Evolutionary conservation across 2,888 invertebrate genomes (phyloP).

Genomic region (Trachelus troglodyta): DNA sequence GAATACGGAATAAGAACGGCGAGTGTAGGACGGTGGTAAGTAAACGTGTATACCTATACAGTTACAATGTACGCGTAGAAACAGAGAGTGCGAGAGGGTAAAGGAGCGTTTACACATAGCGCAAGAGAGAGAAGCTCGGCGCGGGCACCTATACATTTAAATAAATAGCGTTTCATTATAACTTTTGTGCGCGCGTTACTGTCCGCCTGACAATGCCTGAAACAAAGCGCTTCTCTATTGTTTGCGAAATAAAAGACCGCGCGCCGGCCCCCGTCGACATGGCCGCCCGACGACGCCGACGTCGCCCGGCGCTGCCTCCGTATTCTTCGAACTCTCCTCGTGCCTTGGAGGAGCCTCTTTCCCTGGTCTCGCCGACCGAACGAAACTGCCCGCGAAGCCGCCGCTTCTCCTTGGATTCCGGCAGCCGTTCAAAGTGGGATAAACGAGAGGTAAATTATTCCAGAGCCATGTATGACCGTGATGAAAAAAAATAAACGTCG

Average conservation of each 20-base stretch:
- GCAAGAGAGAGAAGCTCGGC: conserved; percentile 11
- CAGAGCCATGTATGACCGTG: too few species aligned
- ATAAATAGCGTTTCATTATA: conserved; percentile 65
- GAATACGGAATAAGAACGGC: conserved; percentile 55
- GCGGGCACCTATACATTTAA: conserved; percentile 59
- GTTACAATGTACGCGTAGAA: conserved; percentile 17
- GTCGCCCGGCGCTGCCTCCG: conserved; percentile 25
- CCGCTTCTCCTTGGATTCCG: too few species aligned
- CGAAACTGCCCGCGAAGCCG: too few species aligned
- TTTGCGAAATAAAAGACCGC: conserved; percentile 63
- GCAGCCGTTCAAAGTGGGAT: too few species aligned
- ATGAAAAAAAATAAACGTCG: too few species aligned
- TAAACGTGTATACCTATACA: not conserved
- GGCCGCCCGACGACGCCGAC: conserved; percentile 39
- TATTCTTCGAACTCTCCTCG: conserved; percentile 12
- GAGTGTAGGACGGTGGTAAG: conserved; percentile 12
- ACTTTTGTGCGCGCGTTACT: conserved; percentile 62
- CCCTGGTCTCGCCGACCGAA: too few species aligned
- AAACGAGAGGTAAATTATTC: too few species aligned
- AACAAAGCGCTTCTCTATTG: conserved; percentile 63
- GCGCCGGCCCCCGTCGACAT: conserved; percentile 51
- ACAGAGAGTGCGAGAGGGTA: conserved; percentile 5
- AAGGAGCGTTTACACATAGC: not conserved
- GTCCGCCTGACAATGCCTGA: conserved; percentile 61
- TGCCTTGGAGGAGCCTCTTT: too few species aligned